Conservation (phyloP, 2,888 invertebrate genomes). For the Tyria jacobaeae region DNA sequence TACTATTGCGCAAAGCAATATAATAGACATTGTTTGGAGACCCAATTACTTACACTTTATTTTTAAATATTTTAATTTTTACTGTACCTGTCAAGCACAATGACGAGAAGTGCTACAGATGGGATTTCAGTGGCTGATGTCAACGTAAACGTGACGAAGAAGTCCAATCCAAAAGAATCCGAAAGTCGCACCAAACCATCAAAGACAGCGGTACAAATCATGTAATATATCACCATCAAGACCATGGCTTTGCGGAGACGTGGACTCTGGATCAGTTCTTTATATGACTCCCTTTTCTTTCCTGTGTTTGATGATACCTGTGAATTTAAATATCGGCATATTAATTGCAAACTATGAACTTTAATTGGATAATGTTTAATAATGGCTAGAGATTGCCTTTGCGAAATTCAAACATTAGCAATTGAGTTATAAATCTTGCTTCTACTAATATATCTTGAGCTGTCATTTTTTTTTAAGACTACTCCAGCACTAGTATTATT, state of each 20-base stretch:
- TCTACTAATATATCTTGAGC: too few species aligned
- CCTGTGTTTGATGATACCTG: conserved; percentile 16
- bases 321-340: conserved; percentile 19
- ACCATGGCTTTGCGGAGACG: conserved; percentile 9
- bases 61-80: neutral
- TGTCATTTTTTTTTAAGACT: too few species aligned
- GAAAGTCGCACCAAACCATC: conserved; percentile 70
- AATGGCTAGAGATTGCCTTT: too few species aligned
- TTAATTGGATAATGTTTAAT: neutral
- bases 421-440: too few species aligned
- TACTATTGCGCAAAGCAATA: too few species aligned
- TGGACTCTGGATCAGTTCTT: neutral
- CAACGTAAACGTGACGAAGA: conserved; percentile 69
- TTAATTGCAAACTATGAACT: too few species aligned
- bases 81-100: conserved; percentile 19
- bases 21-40: neutral
- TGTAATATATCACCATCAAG: conserved; percentile 51
- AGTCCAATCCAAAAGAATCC: conserved; percentile 66
- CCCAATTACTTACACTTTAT: too few species aligned
- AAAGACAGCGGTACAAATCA: conserved; percentile 60
- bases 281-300: conserved; percentile 6
- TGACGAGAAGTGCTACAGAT: conserved; percentile 29
- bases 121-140: conserved; percentile 68
- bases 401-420: too few species aligned
- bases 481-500: too few species aligned